Evolutionary conservation across 2,113 vertebrate species (phyloP).

Genomic region (Myotis brandtii): DNA sequence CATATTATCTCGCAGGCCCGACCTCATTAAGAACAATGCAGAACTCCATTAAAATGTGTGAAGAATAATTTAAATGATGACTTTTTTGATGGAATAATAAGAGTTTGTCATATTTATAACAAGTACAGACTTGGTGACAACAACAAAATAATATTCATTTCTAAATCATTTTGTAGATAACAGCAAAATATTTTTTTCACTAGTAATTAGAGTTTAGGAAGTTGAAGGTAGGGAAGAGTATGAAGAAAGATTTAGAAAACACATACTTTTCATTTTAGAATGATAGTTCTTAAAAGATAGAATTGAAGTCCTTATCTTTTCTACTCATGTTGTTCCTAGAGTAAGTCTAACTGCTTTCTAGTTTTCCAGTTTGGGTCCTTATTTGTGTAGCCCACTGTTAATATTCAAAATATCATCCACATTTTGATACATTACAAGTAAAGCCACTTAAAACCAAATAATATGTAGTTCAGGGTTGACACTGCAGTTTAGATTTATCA

Average conservation of each 20-base stretch:
- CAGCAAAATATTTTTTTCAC: slow-evolving; percentile 8
- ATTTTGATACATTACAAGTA: not conserved
- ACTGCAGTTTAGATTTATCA: not conserved
- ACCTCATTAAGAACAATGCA: slow-evolving; percentile 80
- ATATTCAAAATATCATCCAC: not conserved
- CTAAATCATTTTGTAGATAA: slow-evolving; percentile 56
- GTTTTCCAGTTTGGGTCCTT: not conserved
- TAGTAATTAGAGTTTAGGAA: slow-evolving; percentile 62
- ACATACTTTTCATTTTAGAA: not conserved
- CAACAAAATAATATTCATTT: slow-evolving; percentile 71
- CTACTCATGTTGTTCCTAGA: not conserved
- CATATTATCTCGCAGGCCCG: slow-evolving; percentile 68
- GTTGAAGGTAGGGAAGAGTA: not conserved
- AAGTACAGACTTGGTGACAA: slow-evolving; percentile 58
- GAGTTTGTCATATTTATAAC: slow-evolving; percentile 79
- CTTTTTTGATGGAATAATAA: slow-evolving; percentile 69
- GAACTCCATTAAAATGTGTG: slow-evolving; percentile 68
- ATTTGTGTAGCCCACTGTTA: slow-evolving; percentile 2
- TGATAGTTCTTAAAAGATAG: not conserved
- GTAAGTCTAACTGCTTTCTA: not conserved
- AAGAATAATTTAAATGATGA: slow-evolving; percentile 80
- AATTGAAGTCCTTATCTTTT: slow-evolving; percentile 16
- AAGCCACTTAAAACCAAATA: not conserved
- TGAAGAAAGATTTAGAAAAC: not conserved
- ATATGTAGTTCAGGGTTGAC: not conserved